Evolutionary conservation across 2,113 vertebrate genomes (phyloP).

Genomic region (Melanostigma gelatinosum): DNA sequence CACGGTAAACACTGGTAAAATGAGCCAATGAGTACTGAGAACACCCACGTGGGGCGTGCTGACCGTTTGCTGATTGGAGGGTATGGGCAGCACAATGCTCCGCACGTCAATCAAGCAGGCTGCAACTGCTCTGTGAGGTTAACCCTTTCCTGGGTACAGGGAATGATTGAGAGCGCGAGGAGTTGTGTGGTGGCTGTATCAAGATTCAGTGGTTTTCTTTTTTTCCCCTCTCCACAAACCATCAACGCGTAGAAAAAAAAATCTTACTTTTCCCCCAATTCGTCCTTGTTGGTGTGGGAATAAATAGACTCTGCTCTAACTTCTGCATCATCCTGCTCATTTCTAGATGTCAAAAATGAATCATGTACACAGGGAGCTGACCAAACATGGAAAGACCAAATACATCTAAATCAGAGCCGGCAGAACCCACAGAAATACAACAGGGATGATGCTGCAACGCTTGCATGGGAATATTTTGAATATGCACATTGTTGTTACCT

Average conservation of each 20-base stretch:
- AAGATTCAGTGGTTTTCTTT: constrained; percentile 72
- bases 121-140: constrained; percentile 67
- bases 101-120: constrained; percentile 80
- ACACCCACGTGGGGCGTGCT: constrained; percentile 81
- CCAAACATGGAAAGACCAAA: constrained; percentile 12
- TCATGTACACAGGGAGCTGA: constrained; percentile 31
- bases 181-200: constrained; percentile 70
- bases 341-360: constrained; percentile 41
- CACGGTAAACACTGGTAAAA: constrained; percentile 77
- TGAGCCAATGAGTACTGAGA: constrained; percentile 70
- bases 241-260: constrained; percentile 55
- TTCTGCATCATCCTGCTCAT: constrained; percentile 41
- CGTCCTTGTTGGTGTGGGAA: constrained; percentile 45
- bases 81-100: constrained; percentile 44
- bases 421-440: constrained; percentile 16
- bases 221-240: constrained; percentile 56
- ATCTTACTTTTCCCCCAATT: constrained; percentile 35
- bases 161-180: constrained; percentile 59
- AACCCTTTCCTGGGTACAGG: constrained; percentile 77
- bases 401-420: constrained; percentile 9
- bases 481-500: constrained; percentile 54
- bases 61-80: constrained; percentile 78
- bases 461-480: constrained; percentile 8
- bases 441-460: constrained; percentile 1
- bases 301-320: constrained; percentile 41